Percentiles rank a stretch among this genome's conserved stretches.
Evolutionary conservation across 2,113 vertebrate genomes (phyloP).

Genomic region (Peromyscus leucopus): DNA sequence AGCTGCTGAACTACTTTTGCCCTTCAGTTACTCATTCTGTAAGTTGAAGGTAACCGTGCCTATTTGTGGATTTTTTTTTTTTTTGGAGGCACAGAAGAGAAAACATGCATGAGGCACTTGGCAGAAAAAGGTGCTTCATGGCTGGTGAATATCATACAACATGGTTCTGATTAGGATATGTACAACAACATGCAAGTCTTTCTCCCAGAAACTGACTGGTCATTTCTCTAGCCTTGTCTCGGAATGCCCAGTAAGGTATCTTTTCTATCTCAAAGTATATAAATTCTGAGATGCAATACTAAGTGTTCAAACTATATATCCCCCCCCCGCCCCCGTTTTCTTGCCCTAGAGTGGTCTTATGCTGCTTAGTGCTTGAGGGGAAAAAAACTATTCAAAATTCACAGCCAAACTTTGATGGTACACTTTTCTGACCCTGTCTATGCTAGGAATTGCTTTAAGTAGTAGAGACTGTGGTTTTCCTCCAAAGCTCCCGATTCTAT

Average conservation of each 20-base stretch:
- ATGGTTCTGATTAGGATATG: neutral
- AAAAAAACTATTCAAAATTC: constrained; percentile 5
- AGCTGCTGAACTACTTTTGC: neutral
- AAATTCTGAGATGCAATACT: neutral
- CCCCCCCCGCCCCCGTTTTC: neutral
- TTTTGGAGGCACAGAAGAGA: neutral
- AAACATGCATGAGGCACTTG: neutral
- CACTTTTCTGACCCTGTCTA: neutral
- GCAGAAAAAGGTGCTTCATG: neutral
- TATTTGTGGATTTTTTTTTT: neutral
- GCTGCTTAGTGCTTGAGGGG: neutral
- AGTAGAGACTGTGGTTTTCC: neutral
- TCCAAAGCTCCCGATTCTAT: neutral
- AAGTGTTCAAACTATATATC: neutral
- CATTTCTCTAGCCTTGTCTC: neutral
- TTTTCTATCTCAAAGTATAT: neutral
- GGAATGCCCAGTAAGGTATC: neutral
- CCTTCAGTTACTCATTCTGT: neutral
- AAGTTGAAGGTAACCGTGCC: neutral
- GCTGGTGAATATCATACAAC: neutral
- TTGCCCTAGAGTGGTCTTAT: neutral
- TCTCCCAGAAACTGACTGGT: neutral
- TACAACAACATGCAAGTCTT: neutral
- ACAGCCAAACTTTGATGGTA: neutral
- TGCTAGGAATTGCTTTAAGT: neutral